Conservation (phyloP, 2,797 vertebrate genomes). For the Heterohyrax brucei region DNA sequence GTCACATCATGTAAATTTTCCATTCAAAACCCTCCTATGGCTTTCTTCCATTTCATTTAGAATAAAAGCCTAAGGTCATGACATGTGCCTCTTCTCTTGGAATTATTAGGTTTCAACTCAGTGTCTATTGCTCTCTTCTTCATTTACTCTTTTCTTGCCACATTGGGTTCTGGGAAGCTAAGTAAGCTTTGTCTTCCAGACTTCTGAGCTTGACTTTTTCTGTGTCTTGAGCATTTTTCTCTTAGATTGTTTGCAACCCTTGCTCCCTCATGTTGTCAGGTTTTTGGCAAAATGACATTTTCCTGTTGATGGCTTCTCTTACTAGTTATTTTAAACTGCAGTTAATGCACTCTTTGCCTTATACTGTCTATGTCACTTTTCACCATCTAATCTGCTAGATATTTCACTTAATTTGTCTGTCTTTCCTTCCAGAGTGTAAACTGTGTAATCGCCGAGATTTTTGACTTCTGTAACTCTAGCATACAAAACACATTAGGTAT, state of each 20-base stretch:
- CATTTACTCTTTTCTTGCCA: background rate
- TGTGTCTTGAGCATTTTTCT: background rate
- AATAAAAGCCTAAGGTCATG: background rate
- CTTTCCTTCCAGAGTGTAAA: background rate
- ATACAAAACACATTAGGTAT: background rate
- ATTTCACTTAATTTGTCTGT: background rate
- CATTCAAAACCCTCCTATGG: background rate
- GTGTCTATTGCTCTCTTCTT: background rate
- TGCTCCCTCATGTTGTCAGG: background rate
- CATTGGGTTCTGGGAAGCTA: background rate
- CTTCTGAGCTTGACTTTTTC: background rate
- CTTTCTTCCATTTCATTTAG: background rate
- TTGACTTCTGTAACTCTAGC: background rate
- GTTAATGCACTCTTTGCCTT: background rate
- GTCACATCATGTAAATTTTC: background rate
- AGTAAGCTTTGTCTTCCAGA: background rate
- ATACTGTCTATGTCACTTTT: background rate
- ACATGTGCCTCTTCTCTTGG: background rate
- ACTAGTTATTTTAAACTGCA: background rate
- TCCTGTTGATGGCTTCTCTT: constrained; percentile 7
- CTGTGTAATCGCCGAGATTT: background rate
- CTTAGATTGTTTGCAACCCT: background rate
- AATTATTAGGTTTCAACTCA: background rate
- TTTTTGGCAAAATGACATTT: background rate
- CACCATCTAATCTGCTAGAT: background rate